Conservation (phyloP, 2,113 vertebrate genomes). For the Thamnophis sirtalis region DNA sequence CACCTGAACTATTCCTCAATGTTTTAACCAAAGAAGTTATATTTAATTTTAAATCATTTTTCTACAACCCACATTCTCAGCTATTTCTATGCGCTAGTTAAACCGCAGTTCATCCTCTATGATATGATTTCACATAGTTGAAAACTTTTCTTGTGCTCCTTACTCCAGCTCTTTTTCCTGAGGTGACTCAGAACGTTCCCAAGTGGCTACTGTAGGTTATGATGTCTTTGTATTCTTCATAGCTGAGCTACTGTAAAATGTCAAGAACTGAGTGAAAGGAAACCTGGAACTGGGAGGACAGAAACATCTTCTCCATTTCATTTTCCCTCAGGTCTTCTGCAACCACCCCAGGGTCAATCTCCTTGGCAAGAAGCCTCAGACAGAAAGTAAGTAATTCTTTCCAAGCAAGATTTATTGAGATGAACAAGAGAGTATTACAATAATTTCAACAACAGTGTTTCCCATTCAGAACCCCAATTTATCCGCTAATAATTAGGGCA, state of each 20-base stretch:
- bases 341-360: not conserved
- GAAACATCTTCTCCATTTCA: not conserved
- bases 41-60: not conserved
- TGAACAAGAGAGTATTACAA: not conserved
- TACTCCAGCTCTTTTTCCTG: not conserved
- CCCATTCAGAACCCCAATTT: not conserved
- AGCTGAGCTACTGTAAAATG: not conserved
- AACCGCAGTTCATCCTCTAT: not conserved
- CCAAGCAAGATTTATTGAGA: not conserved
- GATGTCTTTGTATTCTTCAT: not conserved
- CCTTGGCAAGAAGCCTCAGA: not conserved
- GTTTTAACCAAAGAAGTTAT: not conserved
- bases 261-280: not conserved
- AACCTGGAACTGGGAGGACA: not conserved
- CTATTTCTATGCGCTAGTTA: not conserved
- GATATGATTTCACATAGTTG: not conserved
- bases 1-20: not conserved
- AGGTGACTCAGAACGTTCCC: not conserved
- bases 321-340: conserved; percentile 26
- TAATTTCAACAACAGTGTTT: not conserved
- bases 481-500: not conserved
- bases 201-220: not conserved
- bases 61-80: not conserved
- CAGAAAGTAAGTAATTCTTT: not conserved
- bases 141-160: not conserved